Evolutionary conservation across 2,888 invertebrate species (phyloP).

Genomic region (Oxystoma pomonae): DNA sequence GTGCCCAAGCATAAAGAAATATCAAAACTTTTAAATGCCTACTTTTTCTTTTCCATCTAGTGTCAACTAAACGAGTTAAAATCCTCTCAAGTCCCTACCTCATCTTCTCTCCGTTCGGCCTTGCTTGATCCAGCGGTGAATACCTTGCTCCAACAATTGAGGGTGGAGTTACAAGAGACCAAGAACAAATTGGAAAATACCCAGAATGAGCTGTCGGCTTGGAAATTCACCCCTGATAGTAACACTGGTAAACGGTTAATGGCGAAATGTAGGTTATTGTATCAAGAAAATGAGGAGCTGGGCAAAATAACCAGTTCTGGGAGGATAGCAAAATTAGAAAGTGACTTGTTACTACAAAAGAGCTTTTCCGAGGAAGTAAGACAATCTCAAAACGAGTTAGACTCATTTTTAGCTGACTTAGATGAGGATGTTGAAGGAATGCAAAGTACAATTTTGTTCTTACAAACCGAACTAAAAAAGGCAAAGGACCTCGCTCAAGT

Average conservation of each 20-base stretch:
- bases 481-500: conserved; percentile 59
- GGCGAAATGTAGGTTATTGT: conserved; percentile 92
- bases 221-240: conserved; percentile 99
- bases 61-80: conserved; percentile 93
- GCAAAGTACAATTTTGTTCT: conserved; percentile 93
- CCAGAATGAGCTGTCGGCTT: conserved; percentile 95
- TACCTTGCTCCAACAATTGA: conserved; percentile 84
- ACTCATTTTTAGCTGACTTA: conserved; percentile 91
- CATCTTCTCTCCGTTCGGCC: conserved; percentile 72
- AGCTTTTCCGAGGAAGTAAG: conserved; percentile 95
- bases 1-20: too few relatives aligned
- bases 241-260: conserved; percentile 96
- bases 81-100: conserved; percentile 77
- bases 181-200: conserved; percentile 93
- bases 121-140: conserved; percentile 95
- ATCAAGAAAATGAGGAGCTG: conserved; percentile 96
- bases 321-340: conserved; percentile 90
- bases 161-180: conserved; percentile 84
- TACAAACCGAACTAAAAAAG: conserved; percentile 89
- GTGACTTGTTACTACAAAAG: conserved; percentile 91
- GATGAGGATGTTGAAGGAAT: conserved; percentile 98
- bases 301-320: conserved; percentile 95
- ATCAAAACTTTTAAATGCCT: too few relatives aligned
- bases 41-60: conserved; percentile 55
- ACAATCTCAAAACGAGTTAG: conserved; percentile 93